Evolutionary conservation across 2,888 invertebrate species (phyloP).

Genomic region (Adelphocoris suturalis): DNA sequence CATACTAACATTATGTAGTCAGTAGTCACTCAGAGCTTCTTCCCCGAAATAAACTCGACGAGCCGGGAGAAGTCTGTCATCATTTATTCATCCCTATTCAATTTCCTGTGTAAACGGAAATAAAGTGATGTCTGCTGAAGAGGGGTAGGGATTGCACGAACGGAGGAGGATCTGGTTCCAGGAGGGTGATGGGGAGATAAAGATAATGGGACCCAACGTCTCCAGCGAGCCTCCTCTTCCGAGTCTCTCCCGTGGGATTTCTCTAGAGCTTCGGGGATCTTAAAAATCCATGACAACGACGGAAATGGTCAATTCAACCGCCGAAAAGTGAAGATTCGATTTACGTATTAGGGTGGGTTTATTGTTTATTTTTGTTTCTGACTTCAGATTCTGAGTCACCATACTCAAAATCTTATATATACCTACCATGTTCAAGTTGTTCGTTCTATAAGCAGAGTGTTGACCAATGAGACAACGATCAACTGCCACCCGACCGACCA

Average conservation of each 20-base stretch:
- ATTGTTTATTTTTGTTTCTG: too few relatives aligned
- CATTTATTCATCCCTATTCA: constrained; percentile 32
- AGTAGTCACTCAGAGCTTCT: not conserved
- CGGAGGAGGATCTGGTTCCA: not conserved
- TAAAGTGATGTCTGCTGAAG: not conserved
- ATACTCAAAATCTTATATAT: too few relatives aligned
- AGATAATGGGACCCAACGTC: constrained; percentile 15
- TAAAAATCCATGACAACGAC: not conserved
- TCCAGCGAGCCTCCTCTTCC: not conserved
- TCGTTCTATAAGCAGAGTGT: too few relatives aligned
- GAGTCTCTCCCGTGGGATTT: not conserved
- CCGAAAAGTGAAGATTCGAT: too few relatives aligned
- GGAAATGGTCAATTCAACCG: too few relatives aligned
- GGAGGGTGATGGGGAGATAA: constrained; percentile 28
- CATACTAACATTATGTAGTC: too few relatives aligned
- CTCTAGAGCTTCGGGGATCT: not conserved
- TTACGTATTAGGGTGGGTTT: too few relatives aligned
- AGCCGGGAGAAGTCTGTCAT: constrained; percentile 2
- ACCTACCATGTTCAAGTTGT: too few relatives aligned
- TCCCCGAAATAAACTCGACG: not conserved
- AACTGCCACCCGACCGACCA: too few relatives aligned
- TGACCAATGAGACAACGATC: too few relatives aligned
- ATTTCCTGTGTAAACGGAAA: constrained; percentile 39
- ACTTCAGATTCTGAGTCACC: too few relatives aligned
- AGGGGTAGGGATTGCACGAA: not conserved